Percentiles rank a stretch among this genome's conserved stretches.
These are phyloP conservation scores for Ashinkailepas kermadecensis DNA, from an alignment of 2,888 invertebrate species.

Conservation along the genomic window DNA sequence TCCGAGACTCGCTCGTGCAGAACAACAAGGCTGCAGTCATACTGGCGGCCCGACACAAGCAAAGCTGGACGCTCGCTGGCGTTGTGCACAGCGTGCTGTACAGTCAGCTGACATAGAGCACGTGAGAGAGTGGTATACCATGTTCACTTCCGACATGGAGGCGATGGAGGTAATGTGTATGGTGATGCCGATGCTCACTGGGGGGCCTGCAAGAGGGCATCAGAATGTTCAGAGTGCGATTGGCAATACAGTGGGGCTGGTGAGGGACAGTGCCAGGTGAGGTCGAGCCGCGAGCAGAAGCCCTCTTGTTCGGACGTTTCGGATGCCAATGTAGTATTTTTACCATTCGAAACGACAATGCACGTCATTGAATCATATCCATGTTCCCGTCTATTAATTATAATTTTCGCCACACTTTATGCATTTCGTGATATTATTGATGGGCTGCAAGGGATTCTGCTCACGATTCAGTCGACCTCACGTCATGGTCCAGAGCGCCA, in stretches of 20 bases:
- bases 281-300: background rate
- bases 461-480: background rate
- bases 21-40: background rate
- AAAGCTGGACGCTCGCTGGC: background rate
- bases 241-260: background rate
- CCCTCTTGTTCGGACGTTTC: no score
- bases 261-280: background rate
- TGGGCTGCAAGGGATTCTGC: background rate
- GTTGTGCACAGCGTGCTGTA: background rate
- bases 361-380: no score
- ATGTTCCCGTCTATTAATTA: no score
- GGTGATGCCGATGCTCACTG: slow-evolving; percentile 95
- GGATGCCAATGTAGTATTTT: no score
- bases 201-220: slow-evolving; percentile 73
- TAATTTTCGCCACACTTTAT: no score
- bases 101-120: background rate
- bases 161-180: slow-evolving; percentile 98
- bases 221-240: slow-evolving; percentile 17
- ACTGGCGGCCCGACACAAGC: background rate
- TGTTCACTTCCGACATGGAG: slow-evolving; percentile 96
- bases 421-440: background rate
- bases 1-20: background rate
- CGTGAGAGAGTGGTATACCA: slow-evolving; percentile 55
- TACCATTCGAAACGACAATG: no score
- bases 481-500: background rate